Evolutionary conservation across 2,113 vertebrate species (phyloP), one percentile per base, ranked within the genome.

Genomic region (Spermophilus dauricus): DNA sequence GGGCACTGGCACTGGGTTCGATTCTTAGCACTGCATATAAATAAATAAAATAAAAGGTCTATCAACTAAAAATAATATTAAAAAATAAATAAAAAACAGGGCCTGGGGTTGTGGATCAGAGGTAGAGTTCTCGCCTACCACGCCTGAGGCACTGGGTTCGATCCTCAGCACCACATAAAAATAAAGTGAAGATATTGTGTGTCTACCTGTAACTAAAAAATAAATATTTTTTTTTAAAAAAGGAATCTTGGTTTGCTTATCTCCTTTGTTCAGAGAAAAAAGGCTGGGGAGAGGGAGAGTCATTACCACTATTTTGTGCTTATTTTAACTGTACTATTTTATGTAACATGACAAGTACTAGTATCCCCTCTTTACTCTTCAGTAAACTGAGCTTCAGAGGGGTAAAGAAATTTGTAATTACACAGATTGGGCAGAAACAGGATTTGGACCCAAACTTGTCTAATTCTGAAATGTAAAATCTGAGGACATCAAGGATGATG

Each of bases 321-420:
- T 82, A 11, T 67, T 86, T 72, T 72, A 92, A 37, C 61, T 75
- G 6, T 81, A 67, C 63, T 86, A 10, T 67, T 91, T 72, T 88
- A 56, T 83, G 32, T 65, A 8, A 39, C n/a, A 70, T 48, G 28
- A 88, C n/a, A 63, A 22, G 34, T 56, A 78, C 22, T 17, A 77
- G 1, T 93, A 80, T 48, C 34, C 48, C 67, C 58, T 95, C 63
- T 95, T 80, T 92, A 80, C 90, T 91, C n/a, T 85, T 89, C n/a
- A 82, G 56, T 61, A 94, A 90, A 90, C 32, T 51, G 45, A 88
- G 28, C 8, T 93, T 96, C 51, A 69, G 51, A 94, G 69, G 34
- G n/a, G 18, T 77, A 22, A 95, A 89, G 28, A 80, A 91, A 81
- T n/a, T 37, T 95, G 11, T 85, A 86, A 76, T 81, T 88, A 58